Conservation (phyloP, 2,888 invertebrate genomes). For the Argyresthia goedartella region DNA sequence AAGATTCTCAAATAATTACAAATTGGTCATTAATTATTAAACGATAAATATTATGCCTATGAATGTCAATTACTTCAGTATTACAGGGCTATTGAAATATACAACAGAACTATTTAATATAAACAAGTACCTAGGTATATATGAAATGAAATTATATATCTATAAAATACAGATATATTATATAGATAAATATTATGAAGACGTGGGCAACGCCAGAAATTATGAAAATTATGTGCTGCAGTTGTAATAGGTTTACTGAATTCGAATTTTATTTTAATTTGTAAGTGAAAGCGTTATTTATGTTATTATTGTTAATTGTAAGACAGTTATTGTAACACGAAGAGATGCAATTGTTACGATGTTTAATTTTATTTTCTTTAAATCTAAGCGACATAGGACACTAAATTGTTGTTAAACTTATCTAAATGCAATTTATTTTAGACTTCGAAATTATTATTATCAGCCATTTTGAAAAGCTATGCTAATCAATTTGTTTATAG, state of each 20-base stretch:
- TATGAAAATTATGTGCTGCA: not conserved
- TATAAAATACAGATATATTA: not conserved
- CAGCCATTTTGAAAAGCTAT: not conserved
- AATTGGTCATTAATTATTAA: no score
- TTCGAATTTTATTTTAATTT: constrained; percentile 37
- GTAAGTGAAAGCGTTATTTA: constrained; percentile 33
- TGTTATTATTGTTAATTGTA: constrained; percentile 21
- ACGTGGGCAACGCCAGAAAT: not conserved
- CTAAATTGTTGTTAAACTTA: not conserved
- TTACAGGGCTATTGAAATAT: constrained; percentile 63
- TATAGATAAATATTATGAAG: not conserved
- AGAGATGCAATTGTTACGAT: not conserved
- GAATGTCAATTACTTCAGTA: constrained; percentile 63
- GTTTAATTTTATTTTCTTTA: not conserved
- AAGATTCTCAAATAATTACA: constrained; percentile 41
- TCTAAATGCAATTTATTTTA: no score
- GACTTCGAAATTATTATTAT: no score
- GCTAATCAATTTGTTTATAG: not conserved
- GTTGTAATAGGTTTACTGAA: constrained; percentile 7
- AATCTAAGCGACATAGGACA: not conserved
- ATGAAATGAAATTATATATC: no score
- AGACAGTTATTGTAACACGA: not conserved
- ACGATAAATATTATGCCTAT: constrained; percentile 12
- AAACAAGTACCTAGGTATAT: no score
- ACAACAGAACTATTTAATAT: no score